Evolutionary conservation across 2,113 vertebrate genomes (phyloP), one percentile per base, ranked within the genome.

Genomic region (Osmerus mordax): DNA sequence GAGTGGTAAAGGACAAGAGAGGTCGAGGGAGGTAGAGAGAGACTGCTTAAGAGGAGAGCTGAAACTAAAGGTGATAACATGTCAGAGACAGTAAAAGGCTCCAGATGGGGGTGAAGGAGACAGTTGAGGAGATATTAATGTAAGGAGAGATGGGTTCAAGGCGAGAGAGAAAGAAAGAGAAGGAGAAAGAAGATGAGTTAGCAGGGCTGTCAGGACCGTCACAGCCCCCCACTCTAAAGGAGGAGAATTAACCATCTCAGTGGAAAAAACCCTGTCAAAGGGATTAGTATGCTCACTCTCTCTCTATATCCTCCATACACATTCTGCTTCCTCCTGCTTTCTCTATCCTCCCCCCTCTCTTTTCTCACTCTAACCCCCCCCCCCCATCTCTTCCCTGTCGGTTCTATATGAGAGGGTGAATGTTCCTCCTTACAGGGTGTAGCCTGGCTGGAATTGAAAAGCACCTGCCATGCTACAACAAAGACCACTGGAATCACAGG

Each of bases 371-470:
- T 64, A 21, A 32, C 61, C 15, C 59, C 55, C 23, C 32, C 11
- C 21, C 55, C 21, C 32, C 11, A 53, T 71, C 76, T 68, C 41
- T 78, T 72, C 55, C 65, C 53, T 69, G 72, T 25, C 75, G 70
- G 87, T 84, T 71, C 69, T 79, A 73, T 83, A 71, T 70, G 53
- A 75, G 78, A 83, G 78, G 78, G 76, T 71, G 77, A 88, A 77
- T 72, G 72, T 82, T 83, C 83, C 83, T 83, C 79, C 80, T 59
- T 52, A 25, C 87, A 89, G 85, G 88, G 90, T 92, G 90, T 92
- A 89, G 92, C 86, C 83, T 72, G 85, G 80, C 82, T 87, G 81
- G 86, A 91, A 89, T 90, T 86, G 82, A 68, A 82, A 74, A 82
- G 79, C 75, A 84, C 78, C 87, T 86, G 86, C 81, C 81, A 90